Conservation (phyloP, 2,797 vertebrate genomes). For the Smutsia gigantea region DNA sequence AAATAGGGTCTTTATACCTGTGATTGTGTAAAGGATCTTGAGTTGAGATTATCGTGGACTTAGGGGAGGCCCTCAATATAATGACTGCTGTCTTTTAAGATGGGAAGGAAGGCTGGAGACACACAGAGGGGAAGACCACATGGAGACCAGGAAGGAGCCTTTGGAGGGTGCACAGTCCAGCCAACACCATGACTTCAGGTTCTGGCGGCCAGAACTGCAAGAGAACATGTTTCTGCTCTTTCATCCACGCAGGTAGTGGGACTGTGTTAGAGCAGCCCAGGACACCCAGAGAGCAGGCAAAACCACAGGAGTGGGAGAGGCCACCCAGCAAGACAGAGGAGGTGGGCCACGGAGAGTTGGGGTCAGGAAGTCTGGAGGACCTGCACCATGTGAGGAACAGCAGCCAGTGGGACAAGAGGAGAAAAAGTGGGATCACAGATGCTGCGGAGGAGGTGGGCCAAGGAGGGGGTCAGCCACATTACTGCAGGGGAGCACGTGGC, state of each 20-base stretch:
- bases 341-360: accelerated
- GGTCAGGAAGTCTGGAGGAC: too few relatives aligned
- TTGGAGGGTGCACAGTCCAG: neutral
- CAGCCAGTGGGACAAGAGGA: too few relatives aligned
- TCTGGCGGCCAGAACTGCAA: neutral
- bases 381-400: neutral
- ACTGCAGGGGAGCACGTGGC: neutral
- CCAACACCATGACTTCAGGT: neutral
- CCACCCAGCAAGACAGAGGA: neutral
- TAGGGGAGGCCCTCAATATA: neutral
- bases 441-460: accelerated
- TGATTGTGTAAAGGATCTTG: accelerated
- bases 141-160: neutral
- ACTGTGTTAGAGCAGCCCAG: neutral
- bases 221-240: neutral
- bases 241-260: neutral
- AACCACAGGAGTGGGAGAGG: neutral
- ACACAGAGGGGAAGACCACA: accelerated
- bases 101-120: neutral
- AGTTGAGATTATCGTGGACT: neutral
- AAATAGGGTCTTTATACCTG: neutral
- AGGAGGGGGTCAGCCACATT: accelerated
- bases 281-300: neutral
- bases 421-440: neutral
- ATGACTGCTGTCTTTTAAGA: neutral